These are phyloP conservation scores for Halocynthia aurantium DNA, from an alignment of 23 tunicate genomes.

Conservation along the genomic window DNA sequence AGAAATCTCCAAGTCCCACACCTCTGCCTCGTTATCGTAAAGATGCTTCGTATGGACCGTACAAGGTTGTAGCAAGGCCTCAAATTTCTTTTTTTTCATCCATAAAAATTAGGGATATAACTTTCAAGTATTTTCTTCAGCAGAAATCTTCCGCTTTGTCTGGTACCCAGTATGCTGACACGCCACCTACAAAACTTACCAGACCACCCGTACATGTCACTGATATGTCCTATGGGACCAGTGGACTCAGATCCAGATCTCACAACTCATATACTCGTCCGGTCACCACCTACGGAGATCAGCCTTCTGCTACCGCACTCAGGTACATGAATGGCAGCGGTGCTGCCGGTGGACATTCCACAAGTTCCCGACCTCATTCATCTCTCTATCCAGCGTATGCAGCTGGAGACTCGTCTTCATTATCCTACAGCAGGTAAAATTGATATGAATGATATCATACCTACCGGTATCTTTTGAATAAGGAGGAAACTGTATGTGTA, in stretches of 20 bases:
- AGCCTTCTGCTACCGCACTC: constrained; percentile 17
- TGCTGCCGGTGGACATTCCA: neutral
- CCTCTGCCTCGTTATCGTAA: constrained; percentile 12
- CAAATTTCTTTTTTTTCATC: too few relatives aligned
- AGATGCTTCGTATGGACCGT: neutral
- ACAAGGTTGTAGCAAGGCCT: neutral
- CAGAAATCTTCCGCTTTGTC: neutral
- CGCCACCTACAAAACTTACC: constrained; percentile 16
- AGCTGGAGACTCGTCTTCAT: constrained; percentile 6
- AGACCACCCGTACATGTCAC: neutral
- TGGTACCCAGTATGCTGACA: constrained; percentile 4
- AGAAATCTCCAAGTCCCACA: constrained; percentile 26
- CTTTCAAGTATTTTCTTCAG: too few relatives aligned
- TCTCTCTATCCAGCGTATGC: constrained; percentile 6
- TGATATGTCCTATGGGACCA: neutral
- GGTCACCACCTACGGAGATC: constrained; percentile 18
- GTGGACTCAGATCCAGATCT: neutral
- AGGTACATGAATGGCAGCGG: constrained; percentile 14
- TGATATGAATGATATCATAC: too few relatives aligned
- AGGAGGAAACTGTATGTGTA: too few relatives aligned
- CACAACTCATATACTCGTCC: constrained; percentile 16
- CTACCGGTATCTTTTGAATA: too few relatives aligned
- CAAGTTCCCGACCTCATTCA: constrained; percentile 9
- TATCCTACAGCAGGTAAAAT: constrained; percentile 3
- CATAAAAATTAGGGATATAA: too few relatives aligned